Conservation (phyloP, 1,140 invertebrate genomes). For the Eurosta solidaginis region DNA sequence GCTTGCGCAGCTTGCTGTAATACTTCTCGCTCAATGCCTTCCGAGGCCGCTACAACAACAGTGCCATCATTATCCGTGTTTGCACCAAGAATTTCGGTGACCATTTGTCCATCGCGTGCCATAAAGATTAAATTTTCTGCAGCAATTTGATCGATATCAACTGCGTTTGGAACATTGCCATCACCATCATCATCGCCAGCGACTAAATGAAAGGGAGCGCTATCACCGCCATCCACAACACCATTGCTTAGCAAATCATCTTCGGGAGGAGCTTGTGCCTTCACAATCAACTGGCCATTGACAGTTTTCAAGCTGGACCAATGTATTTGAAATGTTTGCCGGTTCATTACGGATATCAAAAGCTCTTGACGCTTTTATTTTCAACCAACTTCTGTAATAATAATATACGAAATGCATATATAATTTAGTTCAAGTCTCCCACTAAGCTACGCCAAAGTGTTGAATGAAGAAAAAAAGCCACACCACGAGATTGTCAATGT, state of each 20-base stretch:
- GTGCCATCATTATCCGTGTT: constrained; percentile 61
- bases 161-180: constrained; percentile 35
- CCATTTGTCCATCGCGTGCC: constrained; percentile 62
- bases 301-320: constrained; percentile 40
- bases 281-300: constrained; percentile 31
- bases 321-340: constrained; percentile 39
- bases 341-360: neutral
- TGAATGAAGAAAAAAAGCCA: neutral
- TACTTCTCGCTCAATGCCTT: constrained; percentile 48
- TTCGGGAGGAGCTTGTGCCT: constrained; percentile 40
- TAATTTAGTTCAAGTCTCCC: neutral
- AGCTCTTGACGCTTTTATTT: neutral
- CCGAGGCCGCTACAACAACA: constrained; percentile 59
- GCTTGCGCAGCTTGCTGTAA: constrained; percentile 33
- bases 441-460: no score
- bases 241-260: constrained; percentile 42
- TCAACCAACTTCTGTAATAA: neutral
- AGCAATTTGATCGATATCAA: constrained; percentile 64
- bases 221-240: constrained; percentile 1
- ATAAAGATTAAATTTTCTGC: constrained; percentile 68
- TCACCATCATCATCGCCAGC: constrained; percentile 34
- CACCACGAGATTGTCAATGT: neutral
- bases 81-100: constrained; percentile 51
- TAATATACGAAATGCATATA: neutral
- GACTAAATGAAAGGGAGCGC: neutral